Evolutionary conservation across 1,140 invertebrate genomes (phyloP), one percentile per base, ranked within the genome.

Genomic region (Sinella curviseta): DNA sequence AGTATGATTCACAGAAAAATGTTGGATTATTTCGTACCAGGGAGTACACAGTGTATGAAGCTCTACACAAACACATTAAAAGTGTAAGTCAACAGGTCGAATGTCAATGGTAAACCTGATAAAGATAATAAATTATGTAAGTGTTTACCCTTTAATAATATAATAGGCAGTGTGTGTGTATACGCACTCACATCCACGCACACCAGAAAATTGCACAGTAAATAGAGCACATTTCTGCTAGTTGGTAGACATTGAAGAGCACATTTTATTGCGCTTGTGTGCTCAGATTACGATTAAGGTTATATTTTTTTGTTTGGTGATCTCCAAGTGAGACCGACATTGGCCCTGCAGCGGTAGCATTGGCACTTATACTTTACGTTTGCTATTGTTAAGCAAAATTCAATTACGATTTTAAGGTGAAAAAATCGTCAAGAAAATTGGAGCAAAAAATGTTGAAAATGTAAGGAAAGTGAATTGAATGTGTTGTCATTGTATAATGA

Each of bases 81-180:
- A 12, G 65, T 70, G 65, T 33, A 70, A 70, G 30, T 70, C 30
- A 12, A 70, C 65, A 70, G 65, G 65, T 70, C 65, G 65, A 70
- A 70, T 70, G 65, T 70, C 65, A 70, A 70, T 70, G 65, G 65
- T 70, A 70, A 60, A 60, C 12, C 24, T 60, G 24, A 70, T 70
- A 70, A 60, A 70, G 65, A 24, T 30, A 48, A 48, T 48, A 33
- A 70, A 70, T 70, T 70, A 70, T 70, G 65, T n/a, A 70, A 70
- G 57, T 65, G 24, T 26, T 17, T 65, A 65, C 57, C 26, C 57
- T 65, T 26, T 65, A 48, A 48, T 12, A n/a, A n/a, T n/a, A n/a
- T 48, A 4, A 4, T 48, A 48, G 4, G 39, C 39, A 48, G 17
- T 48, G 17, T 48, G 39, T 48, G 39, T 17, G 17, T 24, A 67